phyloP scores from a whole-genome alignment of 2,797 vertebrate genomes.

The Coranthus polyacanthus region DNA sequence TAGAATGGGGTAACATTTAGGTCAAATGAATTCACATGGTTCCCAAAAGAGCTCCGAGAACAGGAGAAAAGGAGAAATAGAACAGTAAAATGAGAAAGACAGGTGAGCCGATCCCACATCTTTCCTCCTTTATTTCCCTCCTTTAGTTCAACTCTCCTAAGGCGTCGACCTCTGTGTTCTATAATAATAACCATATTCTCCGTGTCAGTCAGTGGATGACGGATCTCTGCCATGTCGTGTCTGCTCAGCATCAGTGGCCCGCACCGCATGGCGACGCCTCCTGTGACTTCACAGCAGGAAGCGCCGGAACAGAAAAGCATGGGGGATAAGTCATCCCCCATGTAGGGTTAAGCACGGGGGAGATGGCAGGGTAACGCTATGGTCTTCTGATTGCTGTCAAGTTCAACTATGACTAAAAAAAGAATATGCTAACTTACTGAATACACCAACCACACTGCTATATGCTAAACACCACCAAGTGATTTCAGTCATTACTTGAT shows the following conservation, averaged over 20 bases:
- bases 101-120: too few relatives aligned
- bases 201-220: conserved; percentile 38
- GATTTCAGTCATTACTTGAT: too few relatives aligned
- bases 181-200: conserved; percentile 37
- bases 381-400: conserved; percentile 7
- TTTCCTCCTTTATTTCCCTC: neutral
- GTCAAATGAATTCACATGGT: conserved; percentile 30
- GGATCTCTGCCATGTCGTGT: conserved; percentile 44
- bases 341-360: conserved; percentile 67
- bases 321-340: conserved; percentile 6
- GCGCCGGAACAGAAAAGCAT: conserved; percentile 23
- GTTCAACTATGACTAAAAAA: too few relatives aligned
- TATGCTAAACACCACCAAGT: too few relatives aligned
- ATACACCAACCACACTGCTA: too few relatives aligned
- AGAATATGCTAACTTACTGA: too few relatives aligned
- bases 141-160: neutral
- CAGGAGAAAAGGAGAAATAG: neutral
- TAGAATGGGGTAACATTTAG: conserved; percentile 18
- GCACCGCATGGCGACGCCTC: conserved; percentile 21
- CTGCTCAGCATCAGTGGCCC: conserved; percentile 44
- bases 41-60: conserved; percentile 25
- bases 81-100: conserved; percentile 16
- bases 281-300: conserved; percentile 25
- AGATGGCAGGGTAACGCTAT: conserved; percentile 32
- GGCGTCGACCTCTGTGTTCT: neutral